Evolutionary conservation across 1,140 invertebrate genomes (phyloP), one percentile per base, ranked within the genome.

Genomic region (Drusus annulatus): DNA sequence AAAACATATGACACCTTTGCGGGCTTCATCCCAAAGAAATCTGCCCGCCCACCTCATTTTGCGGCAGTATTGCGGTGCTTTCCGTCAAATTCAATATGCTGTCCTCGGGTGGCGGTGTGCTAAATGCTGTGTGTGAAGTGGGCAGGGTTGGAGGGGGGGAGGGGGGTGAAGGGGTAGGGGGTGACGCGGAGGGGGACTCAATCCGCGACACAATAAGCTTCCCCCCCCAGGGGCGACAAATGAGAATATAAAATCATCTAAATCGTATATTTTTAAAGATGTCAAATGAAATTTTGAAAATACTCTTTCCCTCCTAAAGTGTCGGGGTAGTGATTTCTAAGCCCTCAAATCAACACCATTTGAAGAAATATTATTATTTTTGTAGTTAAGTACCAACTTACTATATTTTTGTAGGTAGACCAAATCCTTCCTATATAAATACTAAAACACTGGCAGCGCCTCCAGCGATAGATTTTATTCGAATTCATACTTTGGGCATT

Each of bases 11-110:
- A 50, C 36, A 50, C 62, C 23, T 25, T 28, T 63, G 16, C 45
- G 36, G 31, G 36, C 31, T 69, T 50, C 4, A 63, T 25, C 25
- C 6, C 28, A 76, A 76, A 76, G 73, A 62, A 76, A 31, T 76
- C 17, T 56, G 56, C 60, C 73, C 62, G 23, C 65, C 75, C 62
- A 25, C 21, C 50, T 76, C 28, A 69, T 54, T 80, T 54, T 80
- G 63, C 52, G 60, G 31, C 76, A 63, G 75, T 81, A 78, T 78
- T 51, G 76, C 75, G 58, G 36, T 15, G 28, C 80, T 69, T 81
- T 74, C 56, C 65, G 68, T 78, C 80, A 81, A 74, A 81, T 81
- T 78, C 80, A 81, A 81, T 81, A 81, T 81, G 76, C 65, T 36
- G 52, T 76, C 62, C 31, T 68, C 51, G 25, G 68, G 74, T 71